Evolutionary conservation across 2,797 vertebrate genomes (phyloP).

Genomic region (Nannoperca australis): DNA sequence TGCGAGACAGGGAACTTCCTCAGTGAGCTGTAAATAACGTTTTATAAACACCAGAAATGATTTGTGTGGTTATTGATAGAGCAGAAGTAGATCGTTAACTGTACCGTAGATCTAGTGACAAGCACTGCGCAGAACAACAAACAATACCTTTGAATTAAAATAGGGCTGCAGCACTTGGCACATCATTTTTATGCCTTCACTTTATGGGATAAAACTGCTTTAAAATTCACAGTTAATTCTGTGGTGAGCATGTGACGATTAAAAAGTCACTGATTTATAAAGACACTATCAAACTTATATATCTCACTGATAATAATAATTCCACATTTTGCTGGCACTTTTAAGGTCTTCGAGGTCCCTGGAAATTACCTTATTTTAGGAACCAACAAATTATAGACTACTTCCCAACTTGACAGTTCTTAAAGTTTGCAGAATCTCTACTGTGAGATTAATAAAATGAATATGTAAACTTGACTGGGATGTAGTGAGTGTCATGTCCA

Average conservation of each 20-base stretch:
- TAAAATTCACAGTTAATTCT: not conserved
- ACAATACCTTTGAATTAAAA: not conserved
- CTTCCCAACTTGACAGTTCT: not conserved
- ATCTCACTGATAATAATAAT: not conserved
- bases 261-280: not conserved
- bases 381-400: not conserved
- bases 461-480: not conserved
- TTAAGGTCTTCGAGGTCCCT: not conserved
- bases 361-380: not conserved
- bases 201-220: not conserved
- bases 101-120: not conserved
- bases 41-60: not conserved
- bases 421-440: not conserved
- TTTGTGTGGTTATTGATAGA: not conserved
- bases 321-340: not conserved
- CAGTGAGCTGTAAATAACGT: not conserved
- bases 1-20: not conserved
- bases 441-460: too few species aligned
- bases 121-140: too few species aligned
- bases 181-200: not conserved
- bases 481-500: constrained; percentile 39
- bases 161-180: not conserved
- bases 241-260: not conserved
- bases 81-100: not conserved
- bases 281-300: not conserved